These are phyloP conservation scores for Bimastos eiseni DNA, from an alignment of 2,888 invertebrate species.

Conservation along the genomic window DNA sequence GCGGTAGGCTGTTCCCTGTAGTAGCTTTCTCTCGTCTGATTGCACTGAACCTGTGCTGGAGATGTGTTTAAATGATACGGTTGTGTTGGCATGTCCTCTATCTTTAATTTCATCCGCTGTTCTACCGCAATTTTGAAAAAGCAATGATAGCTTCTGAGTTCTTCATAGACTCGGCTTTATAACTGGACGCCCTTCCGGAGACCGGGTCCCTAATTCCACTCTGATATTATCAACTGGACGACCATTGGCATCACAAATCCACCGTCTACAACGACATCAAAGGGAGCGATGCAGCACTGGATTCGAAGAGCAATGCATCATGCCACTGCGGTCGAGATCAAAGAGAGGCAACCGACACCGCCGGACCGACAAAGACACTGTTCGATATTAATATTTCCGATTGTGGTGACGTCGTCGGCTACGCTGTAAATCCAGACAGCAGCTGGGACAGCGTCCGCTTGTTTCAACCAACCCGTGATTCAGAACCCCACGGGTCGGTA, in stretches of 20 bases:
- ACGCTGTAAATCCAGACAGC: background rate
- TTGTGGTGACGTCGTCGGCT: background rate
- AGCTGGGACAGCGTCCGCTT: too few species aligned
- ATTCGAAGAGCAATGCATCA: slow-evolving; percentile 1
- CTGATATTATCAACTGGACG: background rate
- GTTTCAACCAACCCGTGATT: background rate
- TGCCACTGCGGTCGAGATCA: background rate
- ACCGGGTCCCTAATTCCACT: background rate
- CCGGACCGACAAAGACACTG: background rate
- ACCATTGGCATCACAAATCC: background rate
- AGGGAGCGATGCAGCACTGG: background rate
- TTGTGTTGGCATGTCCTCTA: background rate
- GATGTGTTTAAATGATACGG: background rate
- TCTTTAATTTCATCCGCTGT: background rate
- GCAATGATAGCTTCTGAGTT: background rate
- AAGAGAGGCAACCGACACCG: background rate
- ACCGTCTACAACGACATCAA: background rate
- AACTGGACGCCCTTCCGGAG: background rate
- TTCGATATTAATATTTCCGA: slow-evolving; percentile 3
- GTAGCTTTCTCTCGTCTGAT: background rate
- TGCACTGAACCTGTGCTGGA: background rate
- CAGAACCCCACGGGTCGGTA: background rate
- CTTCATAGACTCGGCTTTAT: background rate
- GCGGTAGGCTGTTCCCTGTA: background rate
- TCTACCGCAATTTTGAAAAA: background rate